These are phyloP conservation scores for Gadus macrocephalus DNA, from an alignment of 2,113 vertebrate species.

Conservation along the genomic window DNA sequence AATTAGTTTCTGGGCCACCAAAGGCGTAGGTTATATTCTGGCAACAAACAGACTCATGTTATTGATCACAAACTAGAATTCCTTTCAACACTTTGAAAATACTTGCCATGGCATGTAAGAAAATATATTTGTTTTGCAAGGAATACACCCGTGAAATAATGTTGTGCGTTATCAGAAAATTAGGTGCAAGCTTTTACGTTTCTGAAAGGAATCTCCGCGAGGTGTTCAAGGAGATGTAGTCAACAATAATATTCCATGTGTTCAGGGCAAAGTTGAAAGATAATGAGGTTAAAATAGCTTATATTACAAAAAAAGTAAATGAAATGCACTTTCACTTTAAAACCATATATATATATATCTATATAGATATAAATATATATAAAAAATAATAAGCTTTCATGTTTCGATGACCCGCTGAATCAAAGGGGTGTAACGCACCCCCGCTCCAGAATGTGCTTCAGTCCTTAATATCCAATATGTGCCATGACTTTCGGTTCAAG, in stretches of 20 bases:
- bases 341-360: slow-evolving; percentile 38
- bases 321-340: slow-evolving; percentile 46
- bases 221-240: no score
- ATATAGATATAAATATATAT: slow-evolving; percentile 25
- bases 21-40: slow-evolving; percentile 4
- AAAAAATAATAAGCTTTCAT: slow-evolving; percentile 29
- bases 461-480: slow-evolving; percentile 41
- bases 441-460: slow-evolving; percentile 10
- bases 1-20: slow-evolving; percentile 31
- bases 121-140: no score
- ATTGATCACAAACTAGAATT: neutral
- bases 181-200: no score
- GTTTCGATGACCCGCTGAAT: slow-evolving; percentile 30
- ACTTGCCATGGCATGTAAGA: no score
- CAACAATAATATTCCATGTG: neutral
- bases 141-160: no score
- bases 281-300: slow-evolving; percentile 25
- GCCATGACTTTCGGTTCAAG: slow-evolving; percentile 44
- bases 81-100: slow-evolving; percentile 6
- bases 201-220: no score
- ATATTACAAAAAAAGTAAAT: slow-evolving; percentile 19
- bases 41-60: neutral
- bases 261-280: slow-evolving; percentile 20
- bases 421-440: no score
- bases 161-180: no score